Evolutionary conservation across 2,888 invertebrate species (phyloP).

Genomic region (Eupeodes luniger): DNA sequence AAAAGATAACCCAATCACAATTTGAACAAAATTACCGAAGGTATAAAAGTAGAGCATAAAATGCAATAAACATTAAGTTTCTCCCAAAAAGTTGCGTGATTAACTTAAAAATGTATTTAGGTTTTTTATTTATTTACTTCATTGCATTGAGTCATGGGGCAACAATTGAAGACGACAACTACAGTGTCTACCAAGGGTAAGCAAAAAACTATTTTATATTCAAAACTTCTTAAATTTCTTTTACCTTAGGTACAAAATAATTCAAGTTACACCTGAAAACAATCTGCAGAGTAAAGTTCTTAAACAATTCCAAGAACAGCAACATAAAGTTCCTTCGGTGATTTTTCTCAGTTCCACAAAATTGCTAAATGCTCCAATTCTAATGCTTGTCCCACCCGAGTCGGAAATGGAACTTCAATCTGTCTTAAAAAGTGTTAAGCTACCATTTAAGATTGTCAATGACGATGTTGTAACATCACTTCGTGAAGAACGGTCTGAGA

Average conservation of each 20-base stretch:
- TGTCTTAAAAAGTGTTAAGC: constrained; percentile 18
- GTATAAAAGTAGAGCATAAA: background rate
- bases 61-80: background rate
- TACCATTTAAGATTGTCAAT: constrained; percentile 34
- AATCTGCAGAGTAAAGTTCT: constrained; percentile 27
- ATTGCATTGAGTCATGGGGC: background rate
- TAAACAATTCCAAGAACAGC: background rate
- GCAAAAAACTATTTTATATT: background rate
- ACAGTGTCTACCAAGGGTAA: constrained; percentile 63
- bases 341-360: constrained; percentile 51
- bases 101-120: constrained; percentile 30
- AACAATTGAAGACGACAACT: constrained; percentile 52
- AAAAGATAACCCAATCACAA: background rate
- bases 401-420: constrained; percentile 24
- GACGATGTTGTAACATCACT: constrained; percentile 36
- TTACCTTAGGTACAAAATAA: constrained; percentile 57
- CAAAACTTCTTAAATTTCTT: background rate
- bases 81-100: background rate
- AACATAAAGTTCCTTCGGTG: constrained; percentile 33
- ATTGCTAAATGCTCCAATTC: constrained; percentile 30
- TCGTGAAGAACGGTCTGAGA: constrained; percentile 36
- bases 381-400: constrained; percentile 55
- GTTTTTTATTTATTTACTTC: background rate
- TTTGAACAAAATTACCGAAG: background rate
- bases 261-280: constrained; percentile 48